Percentiles rank a stretch among this genome's conserved stretches.
Evolutionary conservation across 2,888 invertebrate genomes (phyloP).

Genomic region (Hyles lineata): DNA sequence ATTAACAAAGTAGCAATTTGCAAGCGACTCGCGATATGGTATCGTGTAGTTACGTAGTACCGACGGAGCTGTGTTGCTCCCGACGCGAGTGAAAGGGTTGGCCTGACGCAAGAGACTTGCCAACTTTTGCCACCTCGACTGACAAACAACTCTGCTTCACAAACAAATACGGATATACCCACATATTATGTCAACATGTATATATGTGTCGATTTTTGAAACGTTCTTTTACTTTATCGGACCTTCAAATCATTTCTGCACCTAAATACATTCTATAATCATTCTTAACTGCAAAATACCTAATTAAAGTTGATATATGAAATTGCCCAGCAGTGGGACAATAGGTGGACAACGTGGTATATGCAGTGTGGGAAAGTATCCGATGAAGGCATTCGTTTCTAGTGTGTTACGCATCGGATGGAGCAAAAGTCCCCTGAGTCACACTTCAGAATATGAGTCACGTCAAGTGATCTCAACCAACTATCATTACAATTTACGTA

Average conservation of each 20-base stretch:
- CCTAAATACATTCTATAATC: too few species aligned
- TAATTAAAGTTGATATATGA: neutral
- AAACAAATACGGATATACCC: neutral
- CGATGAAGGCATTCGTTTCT: neutral
- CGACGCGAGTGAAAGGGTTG: slow-evolving; percentile 31
- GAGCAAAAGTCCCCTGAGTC: slow-evolving; percentile 7
- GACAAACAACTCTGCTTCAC: slow-evolving; percentile 20
- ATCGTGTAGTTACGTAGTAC: slow-evolving; percentile 23
- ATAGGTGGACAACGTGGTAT: neutral
- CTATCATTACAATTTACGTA: neutral
- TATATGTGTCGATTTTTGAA: neutral
- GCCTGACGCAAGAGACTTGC: slow-evolving; percentile 31
- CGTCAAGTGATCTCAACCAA: slow-evolving; percentile 7
- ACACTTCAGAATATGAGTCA: slow-evolving; percentile 15
- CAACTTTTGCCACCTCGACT: slow-evolving; percentile 23
- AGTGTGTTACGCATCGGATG: slow-evolving; percentile 4
- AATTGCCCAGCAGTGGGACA: neutral
- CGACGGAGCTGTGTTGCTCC: slow-evolving; percentile 22
- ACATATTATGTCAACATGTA: neutral
- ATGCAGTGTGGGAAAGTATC: neutral
- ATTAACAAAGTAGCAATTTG: slow-evolving; percentile 20
- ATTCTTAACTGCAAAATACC: neutral
- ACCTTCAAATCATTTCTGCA: neutral
- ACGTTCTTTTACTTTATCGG: neutral
- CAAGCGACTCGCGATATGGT: slow-evolving; percentile 27